These are phyloP conservation scores for Puntigrus tetrazona DNA, from an alignment of 2,113 vertebrate genomes.

Conservation along the genomic window DNA sequence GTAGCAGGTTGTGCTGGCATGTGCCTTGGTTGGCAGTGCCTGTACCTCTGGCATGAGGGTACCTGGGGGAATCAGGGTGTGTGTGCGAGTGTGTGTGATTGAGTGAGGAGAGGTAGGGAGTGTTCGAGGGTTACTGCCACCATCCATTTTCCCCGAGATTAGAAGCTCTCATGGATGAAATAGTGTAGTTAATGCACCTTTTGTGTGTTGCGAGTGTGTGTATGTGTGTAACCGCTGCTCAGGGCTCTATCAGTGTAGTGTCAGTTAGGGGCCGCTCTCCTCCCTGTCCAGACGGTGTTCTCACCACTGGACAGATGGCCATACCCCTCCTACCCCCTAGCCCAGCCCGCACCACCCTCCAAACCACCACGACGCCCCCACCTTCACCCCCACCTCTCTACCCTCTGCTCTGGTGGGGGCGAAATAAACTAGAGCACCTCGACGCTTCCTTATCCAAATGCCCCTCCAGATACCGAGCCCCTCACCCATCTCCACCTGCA, in stretches of 20 bases:
- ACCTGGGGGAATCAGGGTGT: constrained; percentile 63
- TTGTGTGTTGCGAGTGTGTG: constrained; percentile 44
- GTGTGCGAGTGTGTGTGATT: constrained; percentile 50
- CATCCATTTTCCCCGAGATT: constrained; percentile 53
- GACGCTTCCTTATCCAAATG: constrained; percentile 32
- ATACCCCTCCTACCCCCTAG: constrained; percentile 61
- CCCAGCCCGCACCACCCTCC: constrained; percentile 49
- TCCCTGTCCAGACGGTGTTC: constrained; percentile 78
- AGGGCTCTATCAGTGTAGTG: constrained; percentile 59
- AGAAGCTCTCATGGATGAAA: constrained; percentile 57
- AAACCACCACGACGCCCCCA: constrained; percentile 63
- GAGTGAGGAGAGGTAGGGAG: constrained; percentile 43
- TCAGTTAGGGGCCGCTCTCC: constrained; percentile 68
- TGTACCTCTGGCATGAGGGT: constrained; percentile 74
- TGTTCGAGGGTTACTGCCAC: constrained; percentile 47
- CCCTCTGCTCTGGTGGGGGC: constrained; percentile 36
- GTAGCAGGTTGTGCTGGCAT: constrained; percentile 78
- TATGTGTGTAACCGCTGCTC: constrained; percentile 57
- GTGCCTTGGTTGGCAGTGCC: constrained; percentile 70
- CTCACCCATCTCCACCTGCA: constrained; percentile 57
- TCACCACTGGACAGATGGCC: constrained; percentile 83
- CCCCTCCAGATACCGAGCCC: constrained; percentile 42
- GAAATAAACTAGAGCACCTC: constrained; percentile 55
- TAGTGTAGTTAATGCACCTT: constrained; percentile 53
- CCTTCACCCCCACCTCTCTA: constrained; percentile 64